These are phyloP conservation scores for Sanderia malayensis DNA, from an alignment of 30 jellyfish, hydroid and myxozoan species.

Conservation along the genomic window DNA sequence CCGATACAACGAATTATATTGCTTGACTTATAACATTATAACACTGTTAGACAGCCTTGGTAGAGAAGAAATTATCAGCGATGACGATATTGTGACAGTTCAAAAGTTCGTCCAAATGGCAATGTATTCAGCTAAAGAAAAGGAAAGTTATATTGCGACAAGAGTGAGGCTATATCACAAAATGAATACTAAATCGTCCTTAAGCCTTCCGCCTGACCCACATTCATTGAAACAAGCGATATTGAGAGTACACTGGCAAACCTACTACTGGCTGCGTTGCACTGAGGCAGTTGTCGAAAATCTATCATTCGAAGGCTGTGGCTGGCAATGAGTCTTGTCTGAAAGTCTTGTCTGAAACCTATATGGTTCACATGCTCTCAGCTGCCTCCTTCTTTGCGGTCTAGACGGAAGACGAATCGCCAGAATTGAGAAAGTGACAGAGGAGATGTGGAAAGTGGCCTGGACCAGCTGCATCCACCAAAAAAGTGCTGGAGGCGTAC, in stretches of 20 bases:
- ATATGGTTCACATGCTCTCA: constrained; percentile 53
- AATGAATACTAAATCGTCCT: constrained; percentile 35
- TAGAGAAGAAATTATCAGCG: constrained; percentile 9
- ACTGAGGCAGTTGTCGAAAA: constrained; percentile 18
- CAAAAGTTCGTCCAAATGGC: constrained; percentile 45
- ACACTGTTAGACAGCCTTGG: constrained; percentile 23
- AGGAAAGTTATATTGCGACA: constrained; percentile 38
- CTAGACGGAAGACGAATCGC: constrained; percentile 28
- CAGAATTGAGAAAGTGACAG: constrained; percentile 16
- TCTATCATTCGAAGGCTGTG: constrained; percentile 26
- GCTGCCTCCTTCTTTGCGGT: constrained; percentile 48
- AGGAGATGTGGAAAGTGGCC: constrained; percentile 48
- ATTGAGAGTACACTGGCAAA: constrained; percentile 40
- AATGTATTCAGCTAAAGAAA: constrained; percentile 28
- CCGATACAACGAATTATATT: too few species aligned
- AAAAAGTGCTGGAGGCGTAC: constrained; percentile 47
- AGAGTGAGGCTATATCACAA: constrained; percentile 27
- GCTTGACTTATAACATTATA: too few species aligned
- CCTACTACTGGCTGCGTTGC: constrained; percentile 48
- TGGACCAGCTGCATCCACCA: constrained; percentile 19
- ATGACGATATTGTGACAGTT: constrained; percentile 17
- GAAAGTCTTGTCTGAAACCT: constrained; percentile 14
- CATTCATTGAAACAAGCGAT: constrained; percentile 35
- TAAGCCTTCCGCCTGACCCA: constrained; percentile 52
- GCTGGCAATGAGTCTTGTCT: constrained; percentile 36